phyloP scores from a whole-genome alignment of 1,140 invertebrate genomes.

The Onthophagus taurus region DNA sequence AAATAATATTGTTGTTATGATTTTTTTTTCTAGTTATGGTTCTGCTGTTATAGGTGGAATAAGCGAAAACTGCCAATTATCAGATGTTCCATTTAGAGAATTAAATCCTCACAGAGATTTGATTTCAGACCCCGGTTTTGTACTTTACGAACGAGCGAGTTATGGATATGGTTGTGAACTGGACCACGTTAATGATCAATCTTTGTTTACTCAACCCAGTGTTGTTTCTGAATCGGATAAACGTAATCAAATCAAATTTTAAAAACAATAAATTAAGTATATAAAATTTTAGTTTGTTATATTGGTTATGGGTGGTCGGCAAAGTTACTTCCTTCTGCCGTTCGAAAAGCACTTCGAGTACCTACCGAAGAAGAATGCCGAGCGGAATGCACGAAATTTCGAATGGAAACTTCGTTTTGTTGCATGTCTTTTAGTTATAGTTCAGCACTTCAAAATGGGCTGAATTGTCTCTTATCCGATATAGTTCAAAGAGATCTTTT shows the following conservation, averaged over 20 bases:
- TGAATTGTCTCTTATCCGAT: constrained; percentile 59
- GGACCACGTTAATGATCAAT: constrained; percentile 41
- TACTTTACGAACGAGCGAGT: constrained; percentile 67
- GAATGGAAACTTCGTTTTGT: constrained; percentile 49
- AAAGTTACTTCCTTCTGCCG: constrained; percentile 51
- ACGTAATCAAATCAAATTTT: constrained; percentile 4
- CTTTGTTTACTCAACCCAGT: not conserved
- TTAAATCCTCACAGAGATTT: constrained; percentile 49
- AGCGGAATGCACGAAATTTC: constrained; percentile 49
- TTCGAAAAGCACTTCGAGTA: constrained; percentile 49
- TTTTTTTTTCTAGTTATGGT: constrained; percentile 45
- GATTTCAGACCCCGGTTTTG: constrained; percentile 50
- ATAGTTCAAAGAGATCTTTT: constrained; percentile 58
- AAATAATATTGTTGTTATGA: not conserved
- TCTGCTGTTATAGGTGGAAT: constrained; percentile 49
- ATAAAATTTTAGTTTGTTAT: constrained; percentile 54
- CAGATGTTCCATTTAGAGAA: constrained; percentile 57
- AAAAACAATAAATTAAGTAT: not conserved
- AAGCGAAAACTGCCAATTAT: constrained; percentile 61
- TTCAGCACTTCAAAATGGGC: constrained; percentile 37
- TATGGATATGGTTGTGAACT: constrained; percentile 69
- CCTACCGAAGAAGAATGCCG: constrained; percentile 59
- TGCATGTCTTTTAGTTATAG: constrained; percentile 65
- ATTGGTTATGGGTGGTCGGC: constrained; percentile 60
- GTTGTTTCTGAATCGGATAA: constrained; percentile 1